phyloP scores from a whole-genome alignment of 2,113 vertebrate genomes.

The Monopterus albus region DNA sequence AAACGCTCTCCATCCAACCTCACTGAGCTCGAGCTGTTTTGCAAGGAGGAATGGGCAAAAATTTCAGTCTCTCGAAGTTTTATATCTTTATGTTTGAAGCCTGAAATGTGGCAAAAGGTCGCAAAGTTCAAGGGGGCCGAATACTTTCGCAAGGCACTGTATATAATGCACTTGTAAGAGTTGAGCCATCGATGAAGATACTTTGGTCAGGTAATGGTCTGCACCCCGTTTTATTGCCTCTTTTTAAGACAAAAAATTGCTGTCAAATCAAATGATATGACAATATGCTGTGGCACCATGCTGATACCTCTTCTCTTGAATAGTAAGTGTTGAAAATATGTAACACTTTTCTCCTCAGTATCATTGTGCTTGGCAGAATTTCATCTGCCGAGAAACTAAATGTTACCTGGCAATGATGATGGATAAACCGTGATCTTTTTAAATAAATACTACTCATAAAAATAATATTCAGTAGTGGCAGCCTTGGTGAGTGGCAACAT shows the following conservation, averaged over 20 bases:
- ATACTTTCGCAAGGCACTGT: too few species aligned
- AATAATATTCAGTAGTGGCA: constrained; percentile 1
- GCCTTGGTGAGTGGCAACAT: background rate
- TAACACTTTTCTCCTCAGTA: constrained; percentile 27
- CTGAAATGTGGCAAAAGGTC: too few species aligned
- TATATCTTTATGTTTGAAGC: too few species aligned
- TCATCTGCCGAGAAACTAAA: constrained; percentile 40
- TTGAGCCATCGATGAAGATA: constrained; percentile 52
- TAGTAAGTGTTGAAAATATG: constrained; percentile 32
- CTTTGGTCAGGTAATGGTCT: constrained; percentile 29
- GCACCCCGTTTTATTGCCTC: constrained; percentile 3
- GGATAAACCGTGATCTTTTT: constrained; percentile 8
- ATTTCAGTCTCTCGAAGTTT: too few species aligned
- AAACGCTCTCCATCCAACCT: too few species aligned
- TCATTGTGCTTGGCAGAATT: constrained; percentile 36
- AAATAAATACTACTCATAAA: too few species aligned
- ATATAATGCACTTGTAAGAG: constrained; percentile 65
- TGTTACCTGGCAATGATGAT: constrained; percentile 64
- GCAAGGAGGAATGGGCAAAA: too few species aligned
- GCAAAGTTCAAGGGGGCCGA: too few species aligned
- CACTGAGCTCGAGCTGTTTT: too few species aligned
- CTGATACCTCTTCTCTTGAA: constrained; percentile 20
- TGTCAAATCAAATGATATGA: constrained; percentile 16
- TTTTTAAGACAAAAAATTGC: constrained; percentile 24
- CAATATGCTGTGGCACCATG: background rate